Percentiles rank a stretch among this genome's conserved stretches.
phyloP scores from a whole-genome alignment of 2,113 vertebrate species.

The Passer montanus region DNA sequence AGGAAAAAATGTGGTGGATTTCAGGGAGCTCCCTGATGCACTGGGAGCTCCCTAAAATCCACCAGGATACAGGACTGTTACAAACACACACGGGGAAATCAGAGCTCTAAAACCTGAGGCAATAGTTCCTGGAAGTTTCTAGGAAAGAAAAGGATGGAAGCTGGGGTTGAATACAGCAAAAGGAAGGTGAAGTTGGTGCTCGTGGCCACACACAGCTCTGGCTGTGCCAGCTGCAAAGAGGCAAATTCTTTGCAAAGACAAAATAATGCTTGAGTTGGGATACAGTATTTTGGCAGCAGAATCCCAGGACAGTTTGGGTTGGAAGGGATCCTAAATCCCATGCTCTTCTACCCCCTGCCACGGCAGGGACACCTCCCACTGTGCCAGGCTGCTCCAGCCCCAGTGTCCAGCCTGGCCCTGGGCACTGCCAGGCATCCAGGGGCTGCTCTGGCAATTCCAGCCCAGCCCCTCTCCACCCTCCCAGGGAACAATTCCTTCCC shows the following conservation, averaged over 20 bases:
- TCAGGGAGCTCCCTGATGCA: too few species aligned
- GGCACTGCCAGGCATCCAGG: neutral
- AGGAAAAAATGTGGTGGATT: neutral
- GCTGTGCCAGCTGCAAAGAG: neutral
- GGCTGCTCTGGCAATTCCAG: neutral
- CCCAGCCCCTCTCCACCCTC: neutral
- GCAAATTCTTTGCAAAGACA: neutral
- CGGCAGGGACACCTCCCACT: neutral
- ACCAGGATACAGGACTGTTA: neutral
- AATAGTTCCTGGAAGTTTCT: neutral
- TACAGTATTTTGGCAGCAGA: neutral
- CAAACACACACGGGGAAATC: neutral
- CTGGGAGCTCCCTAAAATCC: neutral
- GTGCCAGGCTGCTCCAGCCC: neutral
- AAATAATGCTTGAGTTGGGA: neutral
- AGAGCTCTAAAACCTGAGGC: neutral
- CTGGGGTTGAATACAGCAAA: neutral
- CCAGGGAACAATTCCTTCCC: neutral
- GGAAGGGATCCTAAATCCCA: neutral
- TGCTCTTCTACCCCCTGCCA: accelerated
- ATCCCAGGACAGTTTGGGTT: neutral
- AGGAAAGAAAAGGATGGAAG: neutral
- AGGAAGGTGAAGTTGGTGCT: neutral
- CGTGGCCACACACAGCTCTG: neutral
- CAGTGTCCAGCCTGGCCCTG: accelerated